These are phyloP conservation scores for Hirtodrosophila alboralis DNA, from an alignment of 2,888 invertebrate genomes.

Conservation along the genomic window DNA sequence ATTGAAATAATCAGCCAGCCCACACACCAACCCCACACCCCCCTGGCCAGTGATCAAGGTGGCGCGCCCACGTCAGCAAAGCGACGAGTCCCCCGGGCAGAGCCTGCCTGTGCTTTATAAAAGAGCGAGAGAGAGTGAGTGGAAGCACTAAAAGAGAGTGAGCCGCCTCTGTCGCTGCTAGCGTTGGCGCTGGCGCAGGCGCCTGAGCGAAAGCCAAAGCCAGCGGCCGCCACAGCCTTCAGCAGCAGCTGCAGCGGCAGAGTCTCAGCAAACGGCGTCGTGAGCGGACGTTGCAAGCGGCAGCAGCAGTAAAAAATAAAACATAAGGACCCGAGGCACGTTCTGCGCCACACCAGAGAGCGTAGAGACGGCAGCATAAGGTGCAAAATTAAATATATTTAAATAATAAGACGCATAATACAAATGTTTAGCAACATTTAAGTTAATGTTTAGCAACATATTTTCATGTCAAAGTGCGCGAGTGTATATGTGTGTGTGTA, in stretches of 20 bases:
- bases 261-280: constrained; percentile 74
- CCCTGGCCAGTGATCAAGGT: constrained; percentile 44
- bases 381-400: constrained; percentile 42
- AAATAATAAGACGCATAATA: constrained; percentile 21
- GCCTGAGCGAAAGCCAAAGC: constrained; percentile 41
- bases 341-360: constrained; percentile 7
- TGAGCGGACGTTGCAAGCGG: constrained; percentile 65
- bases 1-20: constrained; percentile 53
- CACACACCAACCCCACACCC: constrained; percentile 1
- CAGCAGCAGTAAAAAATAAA: constrained; percentile 13
- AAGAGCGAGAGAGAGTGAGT: constrained; percentile 12
- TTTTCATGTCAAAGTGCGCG: too few species aligned
- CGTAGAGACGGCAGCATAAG: constrained; percentile 44
- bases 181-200: constrained; percentile 55
- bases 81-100: constrained; percentile 78
- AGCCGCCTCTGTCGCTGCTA: constrained; percentile 7
- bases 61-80: constrained; percentile 69
- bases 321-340: constrained; percentile 11
- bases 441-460: constrained; percentile 18
- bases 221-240: constrained; percentile 41
- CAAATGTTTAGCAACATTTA: constrained; percentile 9
- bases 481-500: constrained; percentile 1
- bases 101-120: constrained; percentile 48
- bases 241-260: constrained; percentile 44
- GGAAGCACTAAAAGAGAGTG: constrained; percentile 16